Percentiles rank a stretch among this genome's conserved stretches.
phyloP scores from a whole-genome alignment of 1,140 invertebrate genomes.

The Drosophila tani region DNA sequence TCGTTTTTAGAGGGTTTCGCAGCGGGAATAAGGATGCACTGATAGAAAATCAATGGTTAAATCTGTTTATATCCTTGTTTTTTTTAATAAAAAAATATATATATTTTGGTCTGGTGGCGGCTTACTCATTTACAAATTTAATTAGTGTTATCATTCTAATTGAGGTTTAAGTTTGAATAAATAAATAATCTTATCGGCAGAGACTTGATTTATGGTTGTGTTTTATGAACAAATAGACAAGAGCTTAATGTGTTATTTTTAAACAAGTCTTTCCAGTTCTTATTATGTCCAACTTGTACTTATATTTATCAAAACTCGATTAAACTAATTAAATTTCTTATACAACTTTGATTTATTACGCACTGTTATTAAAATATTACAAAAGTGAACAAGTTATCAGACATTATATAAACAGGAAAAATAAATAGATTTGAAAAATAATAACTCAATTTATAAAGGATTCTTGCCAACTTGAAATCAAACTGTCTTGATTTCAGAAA shows the following conservation, averaged over 20 bases:
- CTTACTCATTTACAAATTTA: neutral
- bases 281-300: no score
- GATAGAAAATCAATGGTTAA: constrained; percentile 8
- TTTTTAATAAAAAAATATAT: neutral
- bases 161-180: neutral
- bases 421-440: no score
- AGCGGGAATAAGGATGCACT: constrained; percentile 22
- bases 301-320: no score
- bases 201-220: neutral
- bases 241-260: neutral
- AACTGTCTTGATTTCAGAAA: no score
- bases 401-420: no score
- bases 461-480: no score
- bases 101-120: no score
- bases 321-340: no score
- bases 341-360: no score
- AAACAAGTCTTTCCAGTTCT: neutral
- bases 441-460: no score
- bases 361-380: no score
- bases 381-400: no score
- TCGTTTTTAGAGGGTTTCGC: constrained; percentile 19
- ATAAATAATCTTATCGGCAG: neutral
- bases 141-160: neutral
- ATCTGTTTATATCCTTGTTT: neutral
- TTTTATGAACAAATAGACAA: neutral